phyloP scores from a whole-genome alignment of 1,140 invertebrate genomes.

The Cotesia typhae region DNA sequence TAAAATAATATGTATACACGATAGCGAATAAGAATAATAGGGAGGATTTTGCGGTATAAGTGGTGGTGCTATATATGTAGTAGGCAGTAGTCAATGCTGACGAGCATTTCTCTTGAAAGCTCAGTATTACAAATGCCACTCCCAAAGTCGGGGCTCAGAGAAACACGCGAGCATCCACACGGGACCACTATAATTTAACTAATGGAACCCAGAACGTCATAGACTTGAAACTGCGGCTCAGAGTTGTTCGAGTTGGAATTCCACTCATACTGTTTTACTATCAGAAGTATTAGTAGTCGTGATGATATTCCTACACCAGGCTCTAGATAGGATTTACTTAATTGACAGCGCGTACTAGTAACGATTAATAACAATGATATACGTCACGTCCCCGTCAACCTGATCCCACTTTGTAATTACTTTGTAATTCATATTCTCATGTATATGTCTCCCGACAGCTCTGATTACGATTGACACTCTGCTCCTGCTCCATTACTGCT shows the following conservation, averaged over 20 bases:
- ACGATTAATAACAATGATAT: constrained; percentile 34
- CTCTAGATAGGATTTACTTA: constrained; percentile 26
- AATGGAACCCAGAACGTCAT: constrained; percentile 29
- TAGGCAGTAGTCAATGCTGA: constrained; percentile 17
- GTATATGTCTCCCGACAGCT: neutral
- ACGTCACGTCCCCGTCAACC: constrained; percentile 22
- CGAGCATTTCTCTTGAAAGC: constrained; percentile 19
- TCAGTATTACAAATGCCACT: constrained; percentile 30
- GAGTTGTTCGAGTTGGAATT: constrained; percentile 30
- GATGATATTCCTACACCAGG: neutral
- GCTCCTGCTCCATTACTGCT: neutral
- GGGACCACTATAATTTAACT: constrained; percentile 30
- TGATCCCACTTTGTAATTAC: constrained; percentile 23
- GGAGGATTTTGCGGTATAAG: neutral
- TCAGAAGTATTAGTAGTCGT: no score
- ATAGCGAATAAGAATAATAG: neutral
- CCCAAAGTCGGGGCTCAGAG: constrained; percentile 24
- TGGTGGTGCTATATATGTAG: neutral
- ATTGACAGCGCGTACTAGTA: constrained; percentile 29
- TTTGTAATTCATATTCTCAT: constrained; percentile 20
- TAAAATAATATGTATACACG: no score
- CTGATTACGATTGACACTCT: constrained; percentile 3
- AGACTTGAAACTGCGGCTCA: constrained; percentile 31
- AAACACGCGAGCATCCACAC: constrained; percentile 26
- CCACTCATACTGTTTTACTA: constrained; percentile 17